Base-by-base conservation (phyloP, 2,797 vertebrate genomes). In the Cygnus olor region DNA sequence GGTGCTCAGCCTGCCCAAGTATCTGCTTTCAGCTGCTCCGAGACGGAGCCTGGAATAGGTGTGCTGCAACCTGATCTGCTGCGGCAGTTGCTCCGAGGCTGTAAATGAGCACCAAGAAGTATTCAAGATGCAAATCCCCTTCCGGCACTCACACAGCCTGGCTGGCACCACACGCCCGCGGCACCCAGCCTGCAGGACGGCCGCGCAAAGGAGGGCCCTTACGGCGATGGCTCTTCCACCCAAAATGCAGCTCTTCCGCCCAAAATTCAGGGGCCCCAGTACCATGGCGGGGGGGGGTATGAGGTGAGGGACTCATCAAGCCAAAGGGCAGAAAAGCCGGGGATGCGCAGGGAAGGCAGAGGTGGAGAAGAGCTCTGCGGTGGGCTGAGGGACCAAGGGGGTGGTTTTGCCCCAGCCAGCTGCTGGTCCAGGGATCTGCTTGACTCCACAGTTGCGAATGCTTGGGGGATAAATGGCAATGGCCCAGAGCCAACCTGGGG, bases 41-140 rank as follows among this genome's bases (percentile, higher is more conserved):
- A 44, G 71, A 61, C 24, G 1, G 73, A 94, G 94, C 93, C 88
- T 83, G 93, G 93, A 94, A 94, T 96, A 95, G 93, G 93, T 93
- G 91, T 77, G 72, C 20, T 0, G 94, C 84, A 95, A 95, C 90
- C 91, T 56, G 95, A 96, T 92, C 94, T 58, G 64, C 84, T 51
- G 84, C 72, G 79, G 93, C 91, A 94, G 93, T 71, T 94, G 95
- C 90, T 93, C 84, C 36, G 49, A 57, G 74, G 65, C 93, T 90
- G 86, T 70, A 74, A 77, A 80, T 72, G 77, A 94, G 80, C 83
- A 65, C 0, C 7, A 60, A 91, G 83, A 51, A 49, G 32, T 19
- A 88, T 3, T 76, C 72, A 77, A 91, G 94, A 87, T 47, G 74
- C 85, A 77, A 88, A 90, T 78, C 57, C 80, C 79, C 72, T 91